Percentiles rank a stretch among this genome's conserved stretches.
These are phyloP conservation scores for Hydractinia symbiolongicarpus DNA, from an alignment of 30 jellyfish, hydroid and myxozoan genomes.

Conservation along the genomic window DNA sequence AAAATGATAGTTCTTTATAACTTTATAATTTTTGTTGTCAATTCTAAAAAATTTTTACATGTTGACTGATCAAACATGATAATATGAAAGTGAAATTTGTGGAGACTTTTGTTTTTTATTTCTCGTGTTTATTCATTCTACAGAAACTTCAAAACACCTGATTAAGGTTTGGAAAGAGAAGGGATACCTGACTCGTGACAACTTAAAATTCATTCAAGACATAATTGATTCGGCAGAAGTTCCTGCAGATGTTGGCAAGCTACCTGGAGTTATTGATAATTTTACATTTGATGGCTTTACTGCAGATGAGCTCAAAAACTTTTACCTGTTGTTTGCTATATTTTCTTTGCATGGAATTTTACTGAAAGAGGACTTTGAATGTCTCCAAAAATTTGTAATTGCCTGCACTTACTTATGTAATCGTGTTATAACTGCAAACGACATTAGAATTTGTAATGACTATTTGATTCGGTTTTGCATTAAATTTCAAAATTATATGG, in stretches of 20 bases:
- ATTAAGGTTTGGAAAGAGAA: neutral
- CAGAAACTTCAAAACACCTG: neutral
- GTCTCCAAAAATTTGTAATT: neutral
- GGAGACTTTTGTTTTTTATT: too few species aligned
- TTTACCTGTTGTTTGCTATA: neutral
- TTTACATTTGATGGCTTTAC: slow-evolving; percentile 2
- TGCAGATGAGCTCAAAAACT: slow-evolving; percentile 5
- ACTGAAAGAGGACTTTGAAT: neutral
- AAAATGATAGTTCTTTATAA: too few species aligned
- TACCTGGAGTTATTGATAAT: neutral
- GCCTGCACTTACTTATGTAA: neutral
- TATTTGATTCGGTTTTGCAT: too few species aligned
- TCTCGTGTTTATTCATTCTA: too few species aligned
- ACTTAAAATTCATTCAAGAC: neutral
- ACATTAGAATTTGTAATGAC: too few species aligned
- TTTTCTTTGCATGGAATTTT: neutral
- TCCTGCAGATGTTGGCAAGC: neutral
- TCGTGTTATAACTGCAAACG: neutral
- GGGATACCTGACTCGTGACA: neutral
- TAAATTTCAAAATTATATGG: too few species aligned
- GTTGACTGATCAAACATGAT: too few species aligned
- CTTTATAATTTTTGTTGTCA: too few species aligned
- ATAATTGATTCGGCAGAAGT: neutral
- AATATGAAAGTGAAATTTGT: too few species aligned
- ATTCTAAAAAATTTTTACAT: too few species aligned